Conservation (phyloP, 2,797 vertebrate species). For the Sardinella longiceps region DNA sequence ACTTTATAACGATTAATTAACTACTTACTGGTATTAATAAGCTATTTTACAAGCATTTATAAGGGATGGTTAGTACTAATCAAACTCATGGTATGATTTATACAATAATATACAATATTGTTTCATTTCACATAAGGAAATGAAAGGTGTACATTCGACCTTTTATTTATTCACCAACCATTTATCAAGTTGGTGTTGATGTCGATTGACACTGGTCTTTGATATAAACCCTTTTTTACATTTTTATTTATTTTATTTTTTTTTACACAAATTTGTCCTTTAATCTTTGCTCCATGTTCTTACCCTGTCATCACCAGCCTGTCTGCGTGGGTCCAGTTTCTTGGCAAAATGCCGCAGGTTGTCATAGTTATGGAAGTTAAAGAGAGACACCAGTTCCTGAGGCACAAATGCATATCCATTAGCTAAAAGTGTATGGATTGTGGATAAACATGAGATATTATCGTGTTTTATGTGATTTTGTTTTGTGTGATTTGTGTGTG, state of each 20-base stretch:
- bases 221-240: neutral
- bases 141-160: neutral
- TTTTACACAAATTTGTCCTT: neutral
- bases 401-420: neutral
- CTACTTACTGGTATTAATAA: too few species aligned
- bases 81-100: too few species aligned
- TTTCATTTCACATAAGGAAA: neutral
- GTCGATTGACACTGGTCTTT: too few species aligned
- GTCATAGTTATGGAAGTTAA: constrained; percentile 94
- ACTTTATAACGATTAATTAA: too few species aligned
- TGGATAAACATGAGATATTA: neutral
- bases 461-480: neutral
- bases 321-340: constrained; percentile 86
- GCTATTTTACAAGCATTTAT: too few species aligned
- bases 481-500: neutral
- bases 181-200: constrained; percentile 1
- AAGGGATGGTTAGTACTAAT: too few species aligned
- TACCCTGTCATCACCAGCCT: constrained; percentile 81
- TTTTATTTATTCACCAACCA: constrained; percentile 23
- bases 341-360: constrained; percentile 87
- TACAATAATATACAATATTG: too few species aligned
- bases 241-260: too few species aligned
- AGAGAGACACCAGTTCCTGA: constrained; percentile 87
- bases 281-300: constrained; percentile 42
- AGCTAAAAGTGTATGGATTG: neutral